Percentiles rank a stretch among this genome's conserved stretches.
phyloP scores from a whole-genome alignment of 2,888 invertebrate genomes.

The Torymus auratus region DNA sequence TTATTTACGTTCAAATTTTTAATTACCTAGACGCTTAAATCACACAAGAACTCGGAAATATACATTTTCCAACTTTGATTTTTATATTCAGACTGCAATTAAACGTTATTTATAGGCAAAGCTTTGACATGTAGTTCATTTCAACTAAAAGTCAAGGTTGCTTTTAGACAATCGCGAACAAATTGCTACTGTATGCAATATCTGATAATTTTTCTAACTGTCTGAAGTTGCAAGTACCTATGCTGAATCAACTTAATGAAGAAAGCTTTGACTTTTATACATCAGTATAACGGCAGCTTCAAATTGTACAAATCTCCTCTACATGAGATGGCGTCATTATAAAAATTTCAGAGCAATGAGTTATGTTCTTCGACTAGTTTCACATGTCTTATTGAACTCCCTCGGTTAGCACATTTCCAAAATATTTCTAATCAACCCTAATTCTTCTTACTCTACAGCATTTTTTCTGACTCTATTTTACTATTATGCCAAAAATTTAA shows the following conservation, averaged over 20 bases:
- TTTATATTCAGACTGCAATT: slow-evolving; percentile 28
- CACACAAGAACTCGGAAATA: slow-evolving; percentile 43
- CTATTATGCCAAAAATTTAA: slow-evolving; percentile 55
- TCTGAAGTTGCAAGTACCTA: not conserved
- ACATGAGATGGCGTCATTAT: slow-evolving; percentile 27
- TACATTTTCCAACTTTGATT: slow-evolving; percentile 44
- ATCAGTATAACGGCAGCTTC: slow-evolving; percentile 40
- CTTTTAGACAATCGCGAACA: not conserved
- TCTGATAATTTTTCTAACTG: not conserved
- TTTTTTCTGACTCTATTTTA: slow-evolving; percentile 44
- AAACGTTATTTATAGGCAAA: slow-evolving; percentile 22
- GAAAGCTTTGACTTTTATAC: slow-evolving; percentile 48
- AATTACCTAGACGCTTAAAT: slow-evolving; percentile 44
- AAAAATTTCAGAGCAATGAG: slow-evolving; percentile 50
- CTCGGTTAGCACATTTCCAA: slow-evolving; percentile 47
- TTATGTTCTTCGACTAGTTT: slow-evolving; percentile 59
- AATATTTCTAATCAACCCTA: slow-evolving; percentile 55
- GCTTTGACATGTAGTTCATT: slow-evolving; percentile 26
- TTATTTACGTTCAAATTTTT: slow-evolving; percentile 36
- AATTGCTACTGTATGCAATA: slow-evolving; percentile 11
- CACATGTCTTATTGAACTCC: slow-evolving; percentile 42
- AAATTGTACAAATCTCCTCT: slow-evolving; percentile 46
- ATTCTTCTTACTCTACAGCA: slow-evolving; percentile 54
- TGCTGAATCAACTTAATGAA: slow-evolving; percentile 23
- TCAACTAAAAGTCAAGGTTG: slow-evolving; percentile 29